Percentiles rank a stretch among this genome's conserved stretches.
Conservation (phyloP, 1,140 invertebrate genomes). For the Cherax quadricarinatus region DNA sequence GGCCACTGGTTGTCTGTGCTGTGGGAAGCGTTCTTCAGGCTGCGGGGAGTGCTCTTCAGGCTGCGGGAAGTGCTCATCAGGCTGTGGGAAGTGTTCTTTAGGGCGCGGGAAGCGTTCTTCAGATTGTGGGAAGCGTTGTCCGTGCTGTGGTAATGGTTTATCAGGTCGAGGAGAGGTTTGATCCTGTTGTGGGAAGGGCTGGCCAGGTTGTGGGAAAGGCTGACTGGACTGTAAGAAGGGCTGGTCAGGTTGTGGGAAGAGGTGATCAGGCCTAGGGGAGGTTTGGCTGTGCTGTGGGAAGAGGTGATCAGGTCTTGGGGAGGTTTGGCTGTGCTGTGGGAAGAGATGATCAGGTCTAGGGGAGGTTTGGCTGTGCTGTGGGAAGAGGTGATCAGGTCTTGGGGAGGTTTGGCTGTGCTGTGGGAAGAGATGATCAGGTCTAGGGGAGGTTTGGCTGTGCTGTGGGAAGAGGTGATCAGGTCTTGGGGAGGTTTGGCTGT, state of each 20-base stretch:
- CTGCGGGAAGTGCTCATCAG: slow-evolving; percentile 19
- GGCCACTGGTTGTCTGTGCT: not conserved
- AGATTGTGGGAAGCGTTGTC: slow-evolving; percentile 24
- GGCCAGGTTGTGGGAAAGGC: not conserved
- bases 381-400: too few species aligned
- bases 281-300: slow-evolving; percentile 24
- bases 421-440: not conserved
- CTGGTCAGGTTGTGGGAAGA: not conserved
- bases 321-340: not conserved
- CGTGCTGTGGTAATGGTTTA: not conserved
- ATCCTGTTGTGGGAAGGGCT: not conserved
- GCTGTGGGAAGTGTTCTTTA: not conserved
- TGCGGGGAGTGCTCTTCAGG: slow-evolving; percentile 11
- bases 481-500: not conserved
- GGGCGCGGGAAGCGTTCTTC: slow-evolving; percentile 10
- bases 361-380: not conserved
- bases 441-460: not conserved
- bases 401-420: not conserved
- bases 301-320: not conserved
- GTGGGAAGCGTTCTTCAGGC: not conserved
- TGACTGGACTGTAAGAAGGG: not conserved
- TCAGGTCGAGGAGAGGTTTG: slow-evolving; percentile 25
- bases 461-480: not conserved
- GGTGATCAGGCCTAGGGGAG: not conserved
- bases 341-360: not conserved